A percentile compares a stretch with the other conserved stretches of the same genome.
Evolutionary conservation across 2,113 vertebrate species (phyloP).

Genomic region (Peromyscus californicus): DNA sequence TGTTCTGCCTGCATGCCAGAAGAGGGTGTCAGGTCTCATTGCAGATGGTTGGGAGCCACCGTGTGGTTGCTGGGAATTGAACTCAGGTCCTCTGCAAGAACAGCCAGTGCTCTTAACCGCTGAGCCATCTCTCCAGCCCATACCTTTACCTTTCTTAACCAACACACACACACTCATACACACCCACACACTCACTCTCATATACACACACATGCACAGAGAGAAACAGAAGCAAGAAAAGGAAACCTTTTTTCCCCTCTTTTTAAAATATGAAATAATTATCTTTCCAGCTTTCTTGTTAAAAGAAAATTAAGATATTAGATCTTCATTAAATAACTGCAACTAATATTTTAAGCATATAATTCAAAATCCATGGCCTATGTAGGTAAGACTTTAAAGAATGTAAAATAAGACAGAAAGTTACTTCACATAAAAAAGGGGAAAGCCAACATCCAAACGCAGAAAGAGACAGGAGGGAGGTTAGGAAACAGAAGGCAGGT

Average conservation of each 20-base stretch:
- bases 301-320: background rate
- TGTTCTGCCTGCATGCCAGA: no score
- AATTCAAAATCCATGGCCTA: background rate
- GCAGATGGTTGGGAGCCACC: no score
- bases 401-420: background rate
- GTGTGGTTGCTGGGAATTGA: no score
- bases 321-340: constrained; percentile 3
- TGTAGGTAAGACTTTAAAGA: background rate
- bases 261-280: constrained; percentile 5
- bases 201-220: background rate
- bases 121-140: no score
- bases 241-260: background rate
- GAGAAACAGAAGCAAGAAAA: background rate
- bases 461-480: background rate
- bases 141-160: background rate
- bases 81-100: no score
- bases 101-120: no score
- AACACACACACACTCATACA: background rate
- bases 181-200: background rate
- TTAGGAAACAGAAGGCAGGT: background rate
- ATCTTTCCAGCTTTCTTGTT: constrained; percentile 6
- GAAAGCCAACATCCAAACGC: background rate
- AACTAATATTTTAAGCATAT: constrained; percentile 39
- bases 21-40: no score
- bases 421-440: background rate